Conservation (phyloP, 2,797 vertebrate genomes). For the Craterocephalus amniculus region DNA sequence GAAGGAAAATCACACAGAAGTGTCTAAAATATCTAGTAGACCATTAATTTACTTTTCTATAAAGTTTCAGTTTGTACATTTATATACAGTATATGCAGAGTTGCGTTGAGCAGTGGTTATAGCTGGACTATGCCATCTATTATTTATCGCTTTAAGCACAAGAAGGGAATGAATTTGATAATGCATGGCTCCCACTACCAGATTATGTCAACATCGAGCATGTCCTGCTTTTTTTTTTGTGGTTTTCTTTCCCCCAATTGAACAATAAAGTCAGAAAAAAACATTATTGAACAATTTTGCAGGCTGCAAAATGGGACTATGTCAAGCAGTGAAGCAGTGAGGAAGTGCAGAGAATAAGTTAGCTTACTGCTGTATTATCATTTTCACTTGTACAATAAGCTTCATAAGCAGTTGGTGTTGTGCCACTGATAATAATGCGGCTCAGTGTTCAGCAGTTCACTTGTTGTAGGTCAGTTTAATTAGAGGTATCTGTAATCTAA, state of each 20-base stretch:
- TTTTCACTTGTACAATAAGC: too few relatives aligned
- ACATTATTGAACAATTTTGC: too few relatives aligned
- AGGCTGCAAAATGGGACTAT: too few relatives aligned
- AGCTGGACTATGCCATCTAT: background rate
- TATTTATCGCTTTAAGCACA: background rate
- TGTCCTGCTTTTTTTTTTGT: too few relatives aligned
- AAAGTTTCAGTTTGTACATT: background rate
- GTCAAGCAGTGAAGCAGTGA: too few relatives aligned
- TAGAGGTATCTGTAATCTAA: conserved; percentile 2
- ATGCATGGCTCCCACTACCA: too few relatives aligned
- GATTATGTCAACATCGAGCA: too few relatives aligned
- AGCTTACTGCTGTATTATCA: too few relatives aligned
- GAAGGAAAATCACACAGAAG: background rate
- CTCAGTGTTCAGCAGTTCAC: background rate
- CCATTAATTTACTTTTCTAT: background rate
- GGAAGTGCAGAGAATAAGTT: too few relatives aligned
- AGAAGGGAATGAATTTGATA: too few relatives aligned
- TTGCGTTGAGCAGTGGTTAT: background rate
- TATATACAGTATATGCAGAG: background rate
- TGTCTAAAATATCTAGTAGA: background rate
- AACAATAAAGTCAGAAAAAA: background rate
- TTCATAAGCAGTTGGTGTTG: background rate
- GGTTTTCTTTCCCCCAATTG: too few relatives aligned
- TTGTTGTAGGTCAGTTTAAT: conserved; percentile 1
- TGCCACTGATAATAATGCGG: background rate